Percentiles rank a stretch among this genome's conserved stretches.
phyloP scores from a whole-genome alignment of 2,888 invertebrate genomes.

The Dryocosmus kuriphilus region DNA sequence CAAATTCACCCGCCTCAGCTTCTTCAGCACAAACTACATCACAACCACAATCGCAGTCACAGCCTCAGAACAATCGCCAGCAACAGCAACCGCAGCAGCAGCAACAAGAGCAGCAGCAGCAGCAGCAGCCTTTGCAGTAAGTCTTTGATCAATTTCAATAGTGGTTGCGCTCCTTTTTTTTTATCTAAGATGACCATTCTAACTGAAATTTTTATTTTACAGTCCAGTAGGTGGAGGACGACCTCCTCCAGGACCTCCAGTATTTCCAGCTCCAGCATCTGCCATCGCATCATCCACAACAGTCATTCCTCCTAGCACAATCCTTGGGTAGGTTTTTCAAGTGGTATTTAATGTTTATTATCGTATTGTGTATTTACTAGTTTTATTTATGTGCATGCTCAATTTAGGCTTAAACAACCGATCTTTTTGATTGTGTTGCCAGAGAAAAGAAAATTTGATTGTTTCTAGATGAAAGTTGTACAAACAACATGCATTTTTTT shows the following conservation, averaged over 20 bases:
- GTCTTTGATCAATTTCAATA: constrained; percentile 27
- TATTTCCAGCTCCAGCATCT: constrained; percentile 77
- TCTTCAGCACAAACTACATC: constrained; percentile 49
- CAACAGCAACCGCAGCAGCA: constrained; percentile 51
- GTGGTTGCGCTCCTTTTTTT: too few relatives aligned
- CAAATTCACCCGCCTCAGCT: constrained; percentile 61
- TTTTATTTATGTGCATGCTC: neutral
- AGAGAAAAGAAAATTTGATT: neutral
- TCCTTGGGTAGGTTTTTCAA: constrained; percentile 70
- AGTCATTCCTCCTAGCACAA: constrained; percentile 71
- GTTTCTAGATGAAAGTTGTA: neutral
- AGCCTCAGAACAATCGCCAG: constrained; percentile 55
- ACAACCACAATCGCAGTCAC: constrained; percentile 48
- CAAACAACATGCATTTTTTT: neutral
- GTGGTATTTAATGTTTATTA: constrained; percentile 31
- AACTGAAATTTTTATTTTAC: constrained; percentile 47
- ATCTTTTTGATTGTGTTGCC: neutral
- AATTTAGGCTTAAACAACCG: neutral
- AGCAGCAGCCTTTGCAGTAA: constrained; percentile 65
- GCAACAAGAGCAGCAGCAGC: constrained; percentile 47
- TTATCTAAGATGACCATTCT: neutral
- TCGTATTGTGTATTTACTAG: constrained; percentile 18
- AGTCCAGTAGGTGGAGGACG: constrained; percentile 72
- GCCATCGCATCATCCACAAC: constrained; percentile 79
- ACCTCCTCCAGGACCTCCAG: constrained; percentile 75